phyloP scores from a whole-genome alignment of 2,113 vertebrate species.

The Drymodes brunneopygia region DNA sequence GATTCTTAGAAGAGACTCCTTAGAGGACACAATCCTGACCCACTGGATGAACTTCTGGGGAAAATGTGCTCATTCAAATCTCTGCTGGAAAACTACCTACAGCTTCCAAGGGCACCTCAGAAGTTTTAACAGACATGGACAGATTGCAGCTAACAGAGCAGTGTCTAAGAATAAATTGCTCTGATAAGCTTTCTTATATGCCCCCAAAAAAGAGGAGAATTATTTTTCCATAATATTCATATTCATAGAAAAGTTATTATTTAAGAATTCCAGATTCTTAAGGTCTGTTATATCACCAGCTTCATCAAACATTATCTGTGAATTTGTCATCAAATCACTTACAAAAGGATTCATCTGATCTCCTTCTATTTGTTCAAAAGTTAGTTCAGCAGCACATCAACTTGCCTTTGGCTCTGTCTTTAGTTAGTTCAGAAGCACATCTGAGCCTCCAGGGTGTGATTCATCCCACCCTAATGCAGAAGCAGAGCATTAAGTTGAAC shows the following conservation, averaged over 20 bases:
- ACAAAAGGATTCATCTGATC: not conserved
- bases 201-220: not conserved
- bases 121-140: not conserved
- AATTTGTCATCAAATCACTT: not conserved
- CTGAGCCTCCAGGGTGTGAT: not conserved
- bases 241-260: not conserved
- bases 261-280: not conserved
- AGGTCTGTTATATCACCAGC: not conserved
- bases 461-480: not conserved
- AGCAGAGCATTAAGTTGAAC: not conserved
- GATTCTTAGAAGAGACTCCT: not conserved
- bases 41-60: not conserved
- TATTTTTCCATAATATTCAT: not conserved
- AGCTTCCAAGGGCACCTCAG: not conserved
- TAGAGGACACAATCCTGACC: not conserved
- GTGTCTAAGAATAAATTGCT: not conserved
- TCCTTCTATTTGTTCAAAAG: not conserved
- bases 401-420: not conserved
- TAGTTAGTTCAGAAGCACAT: not conserved
- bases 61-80: not conserved
- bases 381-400: not conserved
- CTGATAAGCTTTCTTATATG: not conserved
- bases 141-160: not conserved
- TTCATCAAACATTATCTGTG: not conserved
- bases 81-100: not conserved